Evolutionary conservation across 2,113 vertebrate genomes (phyloP).

Genomic region (Pseudopipra pipra): DNA sequence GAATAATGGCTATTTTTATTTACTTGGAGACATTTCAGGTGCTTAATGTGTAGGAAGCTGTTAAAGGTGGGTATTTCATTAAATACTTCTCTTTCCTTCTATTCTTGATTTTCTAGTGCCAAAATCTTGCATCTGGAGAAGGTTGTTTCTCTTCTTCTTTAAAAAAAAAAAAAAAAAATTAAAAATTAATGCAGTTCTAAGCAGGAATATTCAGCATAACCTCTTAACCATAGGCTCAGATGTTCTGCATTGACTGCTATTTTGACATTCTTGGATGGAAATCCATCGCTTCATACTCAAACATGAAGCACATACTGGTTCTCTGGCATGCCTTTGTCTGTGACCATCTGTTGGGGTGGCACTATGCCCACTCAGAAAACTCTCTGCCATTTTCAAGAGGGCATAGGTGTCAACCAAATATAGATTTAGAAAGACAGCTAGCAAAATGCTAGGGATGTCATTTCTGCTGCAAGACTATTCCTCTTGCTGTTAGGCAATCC

Average conservation of each 20-base stretch:
- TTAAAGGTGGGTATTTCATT: background rate
- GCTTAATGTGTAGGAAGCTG: background rate
- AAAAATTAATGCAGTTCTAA: background rate
- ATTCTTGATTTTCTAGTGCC: background rate
- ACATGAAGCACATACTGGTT: conserved; percentile 3
- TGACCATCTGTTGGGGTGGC: conserved; percentile 54
- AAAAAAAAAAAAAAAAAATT: background rate
- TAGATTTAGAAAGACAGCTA: background rate
- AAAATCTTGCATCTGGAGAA: background rate
- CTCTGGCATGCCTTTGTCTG: conserved; percentile 1
- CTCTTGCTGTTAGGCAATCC: background rate
- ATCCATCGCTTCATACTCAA: conserved; percentile 22
- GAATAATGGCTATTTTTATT: background rate
- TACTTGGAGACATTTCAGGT: background rate
- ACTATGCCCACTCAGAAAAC: background rate
- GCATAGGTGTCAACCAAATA: conserved; percentile 9
- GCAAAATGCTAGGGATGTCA: background rate
- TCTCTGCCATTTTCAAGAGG: conserved; percentile 12
- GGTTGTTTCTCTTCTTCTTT: background rate
- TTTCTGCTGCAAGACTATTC: background rate
- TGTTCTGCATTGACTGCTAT: conserved; percentile 35
- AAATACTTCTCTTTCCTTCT: background rate
- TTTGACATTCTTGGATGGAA: conserved; percentile 12
- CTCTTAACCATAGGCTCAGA: background rate
- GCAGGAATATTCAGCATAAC: background rate